Base-by-base conservation (phyloP, 2,797 vertebrate species). In the Labeo calbasu region DNA sequence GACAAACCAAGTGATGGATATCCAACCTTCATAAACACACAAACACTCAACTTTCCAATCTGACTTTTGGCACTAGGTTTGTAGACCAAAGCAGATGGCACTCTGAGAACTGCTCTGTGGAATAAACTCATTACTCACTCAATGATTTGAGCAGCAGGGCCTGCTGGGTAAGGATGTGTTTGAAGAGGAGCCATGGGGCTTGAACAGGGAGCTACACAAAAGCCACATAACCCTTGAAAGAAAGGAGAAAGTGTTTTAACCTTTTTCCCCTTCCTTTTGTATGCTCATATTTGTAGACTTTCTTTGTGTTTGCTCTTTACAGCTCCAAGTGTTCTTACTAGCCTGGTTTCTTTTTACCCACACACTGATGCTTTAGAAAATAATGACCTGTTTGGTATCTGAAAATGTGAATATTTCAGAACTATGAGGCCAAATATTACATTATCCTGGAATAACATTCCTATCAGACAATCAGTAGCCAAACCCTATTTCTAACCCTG, bases 71-170 rank as follows among this genome's bases (percentile, higher is more conserved):
- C 81, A 53, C n/a, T 32, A 61, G 50, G 57, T 65, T 75, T 65
- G 70, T 75, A 51, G 81, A 75, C 53, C 70, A 53, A 73, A 75
- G 93, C 92, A 90, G 92, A 82, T 82, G 59, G 81, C 71, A 65
- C 70, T 82, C 46, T 48, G 70, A 75, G 81, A 75, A 53, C 23
- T 48, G 46, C 81, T 75, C 70, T 91, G 89, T 80, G 90, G 93
- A 94, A 94, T 94, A 94, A 94, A 92, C 93, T 93, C 92, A 94
- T 95, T 93, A 94, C 92, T 94, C 94, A 93, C 90, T 94, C 93
- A 92, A 93, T 94, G 93, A 94, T 93, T 90, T 91, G 91, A 93
- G 91, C 92, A 93, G 93, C 91, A 87, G 43, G 86, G 89, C 92
- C 57, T 71, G 81, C 81, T 65, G 70, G 28, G 81, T 72, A 82